These are phyloP conservation scores for Potamarius usumacintae DNA, from an alignment of 2,113 vertebrate species.

Conservation along the genomic window DNA sequence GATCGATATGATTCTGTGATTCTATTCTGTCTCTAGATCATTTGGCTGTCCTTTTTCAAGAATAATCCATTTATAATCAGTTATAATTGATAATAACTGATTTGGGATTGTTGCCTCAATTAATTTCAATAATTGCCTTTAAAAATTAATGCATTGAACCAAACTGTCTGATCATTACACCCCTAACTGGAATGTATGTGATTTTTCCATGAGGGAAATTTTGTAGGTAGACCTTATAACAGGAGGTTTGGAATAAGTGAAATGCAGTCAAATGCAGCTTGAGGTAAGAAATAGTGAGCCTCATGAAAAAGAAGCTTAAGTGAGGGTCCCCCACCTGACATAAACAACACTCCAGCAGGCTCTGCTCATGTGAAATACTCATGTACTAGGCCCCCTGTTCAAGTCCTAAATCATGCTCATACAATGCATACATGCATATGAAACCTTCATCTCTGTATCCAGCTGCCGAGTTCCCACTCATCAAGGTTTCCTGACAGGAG, in stretches of 20 bases:
- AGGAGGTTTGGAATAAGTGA: neutral
- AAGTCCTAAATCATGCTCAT: neutral
- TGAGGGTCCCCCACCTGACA: neutral
- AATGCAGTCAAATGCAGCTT: neutral
- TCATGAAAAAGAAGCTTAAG: neutral
- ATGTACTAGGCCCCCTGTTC: neutral
- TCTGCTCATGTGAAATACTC: neutral
- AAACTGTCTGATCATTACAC: too few species aligned
- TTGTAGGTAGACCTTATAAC: neutral
- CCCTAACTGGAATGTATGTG: too few species aligned
- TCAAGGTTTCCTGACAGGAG: conserved; percentile 24
- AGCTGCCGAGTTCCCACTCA: conserved; percentile 23
- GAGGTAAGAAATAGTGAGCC: neutral
- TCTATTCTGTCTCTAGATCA: too few species aligned
- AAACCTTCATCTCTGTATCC: conserved; percentile 8
- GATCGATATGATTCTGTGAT: neutral
- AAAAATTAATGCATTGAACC: too few species aligned
- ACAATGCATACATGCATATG: neutral
- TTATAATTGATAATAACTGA: too few species aligned
- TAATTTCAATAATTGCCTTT: too few species aligned
- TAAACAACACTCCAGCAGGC: neutral
- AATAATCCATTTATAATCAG: too few species aligned
- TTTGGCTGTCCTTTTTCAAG: too few species aligned
- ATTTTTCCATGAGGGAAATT: too few species aligned
- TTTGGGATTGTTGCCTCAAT: too few species aligned